Evolutionary conservation across 2,888 invertebrate genomes (phyloP).

Genomic region (Spicauda simplicius): DNA sequence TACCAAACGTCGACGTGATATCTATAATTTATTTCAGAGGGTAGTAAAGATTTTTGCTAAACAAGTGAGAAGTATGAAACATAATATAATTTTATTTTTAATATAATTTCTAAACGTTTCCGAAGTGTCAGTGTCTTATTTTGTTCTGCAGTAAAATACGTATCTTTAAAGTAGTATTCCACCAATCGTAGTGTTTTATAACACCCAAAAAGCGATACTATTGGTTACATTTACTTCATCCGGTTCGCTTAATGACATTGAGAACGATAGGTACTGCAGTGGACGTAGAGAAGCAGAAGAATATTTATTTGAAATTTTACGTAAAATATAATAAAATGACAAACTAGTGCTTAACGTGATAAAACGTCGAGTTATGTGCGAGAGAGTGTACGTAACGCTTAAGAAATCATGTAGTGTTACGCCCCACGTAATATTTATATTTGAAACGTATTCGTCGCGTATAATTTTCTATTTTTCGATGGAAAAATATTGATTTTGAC

Average conservation of each 20-base stretch:
- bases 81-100: too few species aligned
- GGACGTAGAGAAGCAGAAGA: slow-evolving; percentile 12
- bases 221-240: slow-evolving; percentile 15
- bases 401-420: neutral
- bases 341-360: slow-evolving; percentile 17
- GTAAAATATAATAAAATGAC: slow-evolving; percentile 12
- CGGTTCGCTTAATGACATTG: slow-evolving; percentile 7
- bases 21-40: too few species aligned
- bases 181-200: slow-evolving; percentile 8
- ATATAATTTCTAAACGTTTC: slow-evolving; percentile 9
- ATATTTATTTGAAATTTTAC: slow-evolving; percentile 8
- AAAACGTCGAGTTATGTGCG: slow-evolving; percentile 17
- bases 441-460: neutral
- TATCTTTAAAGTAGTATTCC: neutral
- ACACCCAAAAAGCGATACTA: slow-evolving; percentile 1
- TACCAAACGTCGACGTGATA: too few species aligned
- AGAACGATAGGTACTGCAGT: slow-evolving; percentile 22
- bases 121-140: slow-evolving; percentile 15
- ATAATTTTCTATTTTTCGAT: slow-evolving; percentile 20
- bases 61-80: too few species aligned
- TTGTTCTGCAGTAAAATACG: slow-evolving; percentile 24
- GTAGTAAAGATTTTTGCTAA: too few species aligned
- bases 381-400: slow-evolving; percentile 15
- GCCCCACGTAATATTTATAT: neutral
- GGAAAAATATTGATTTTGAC: slow-evolving; percentile 22